phyloP scores from a whole-genome alignment of 2,113 vertebrate species.

The Cettia cetti region DNA sequence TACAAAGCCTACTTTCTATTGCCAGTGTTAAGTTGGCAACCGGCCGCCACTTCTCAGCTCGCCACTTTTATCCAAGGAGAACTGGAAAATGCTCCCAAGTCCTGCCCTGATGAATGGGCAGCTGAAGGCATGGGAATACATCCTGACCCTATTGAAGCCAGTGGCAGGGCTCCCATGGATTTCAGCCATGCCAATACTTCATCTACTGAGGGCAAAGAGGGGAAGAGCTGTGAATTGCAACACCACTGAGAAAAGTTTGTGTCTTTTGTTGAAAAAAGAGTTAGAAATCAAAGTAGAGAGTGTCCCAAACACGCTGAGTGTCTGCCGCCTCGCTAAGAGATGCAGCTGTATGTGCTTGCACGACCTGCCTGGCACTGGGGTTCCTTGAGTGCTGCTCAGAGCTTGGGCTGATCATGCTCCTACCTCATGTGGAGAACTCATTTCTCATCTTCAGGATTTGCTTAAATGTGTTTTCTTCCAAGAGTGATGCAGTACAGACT shows the following conservation, averaged over 20 bases:
- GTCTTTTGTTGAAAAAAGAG: neutral
- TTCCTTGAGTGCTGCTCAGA: neutral
- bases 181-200: neutral
- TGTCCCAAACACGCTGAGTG: neutral
- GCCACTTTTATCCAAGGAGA: neutral
- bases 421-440: fast-evolving
- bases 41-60: neutral
- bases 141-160: constrained; percentile 41
- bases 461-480: neutral
- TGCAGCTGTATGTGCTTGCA: neutral
- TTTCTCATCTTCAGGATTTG: neutral
- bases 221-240: constrained; percentile 7
- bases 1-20: constrained; percentile 34
- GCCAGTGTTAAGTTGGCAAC: neutral
- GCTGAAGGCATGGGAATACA: constrained; percentile 59
- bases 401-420: neutral
- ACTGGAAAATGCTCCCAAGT: constrained; percentile 34
- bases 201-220: neutral
- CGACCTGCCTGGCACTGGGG: neutral
- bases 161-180: neutral
- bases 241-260: neutral
- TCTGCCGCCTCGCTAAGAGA: neutral
- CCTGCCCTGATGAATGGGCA: neutral
- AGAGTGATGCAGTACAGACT: neutral
- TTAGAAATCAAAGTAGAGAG: constrained; percentile 16